Evolutionary conservation across 2,888 invertebrate genomes (phyloP), one percentile per base, ranked within the genome.

Genomic region (Rapana venosa): DNA sequence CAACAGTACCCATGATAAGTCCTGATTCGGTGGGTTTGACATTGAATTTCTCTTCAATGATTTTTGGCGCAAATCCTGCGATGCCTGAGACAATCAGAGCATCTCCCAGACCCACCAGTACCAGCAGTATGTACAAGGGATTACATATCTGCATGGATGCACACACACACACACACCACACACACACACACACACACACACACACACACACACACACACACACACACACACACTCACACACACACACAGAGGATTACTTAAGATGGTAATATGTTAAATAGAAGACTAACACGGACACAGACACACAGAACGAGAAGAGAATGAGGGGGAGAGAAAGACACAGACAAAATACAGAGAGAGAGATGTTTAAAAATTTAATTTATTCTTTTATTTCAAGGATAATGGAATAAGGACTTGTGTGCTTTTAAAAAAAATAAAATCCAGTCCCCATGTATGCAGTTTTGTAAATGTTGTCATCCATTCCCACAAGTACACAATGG

Each of bases 41-140:
- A 93, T 97, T 97, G 94, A 97, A 98, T 94, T 97, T 97, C 13
- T 97, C 97, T 95, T 98, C 98, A 94, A 98, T 97, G 95, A 97
- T 97, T 94, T 97, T 98, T 8, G 97, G 97, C 92, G 97, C 96
- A 94, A 97, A 98, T 8, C 97, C 97, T 95, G 97, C 97, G 92
- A 97, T 97, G 0, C 97, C 97, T 77, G 95, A 95, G 58, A 96
- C 94, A 5, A 96, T 90, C 0, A 93, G 88, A 22, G 93, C 91
- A 66, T 93, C 93, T 56, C 92, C 92, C 36, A 92, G 90, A 30
- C 91, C 97, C 56, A 97, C 97, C 8, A 97, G 95, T 77, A 97
- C 97, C 95, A 98, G 97, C 91, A 97, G 97, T 91, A 97, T 97
- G 87, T 97, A 96, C 26, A 91, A 90, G 30, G 92, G 93, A 66